Evolutionary conservation across 2,113 vertebrate species (phyloP).

Genomic region (Perognathus longimembris): DNA sequence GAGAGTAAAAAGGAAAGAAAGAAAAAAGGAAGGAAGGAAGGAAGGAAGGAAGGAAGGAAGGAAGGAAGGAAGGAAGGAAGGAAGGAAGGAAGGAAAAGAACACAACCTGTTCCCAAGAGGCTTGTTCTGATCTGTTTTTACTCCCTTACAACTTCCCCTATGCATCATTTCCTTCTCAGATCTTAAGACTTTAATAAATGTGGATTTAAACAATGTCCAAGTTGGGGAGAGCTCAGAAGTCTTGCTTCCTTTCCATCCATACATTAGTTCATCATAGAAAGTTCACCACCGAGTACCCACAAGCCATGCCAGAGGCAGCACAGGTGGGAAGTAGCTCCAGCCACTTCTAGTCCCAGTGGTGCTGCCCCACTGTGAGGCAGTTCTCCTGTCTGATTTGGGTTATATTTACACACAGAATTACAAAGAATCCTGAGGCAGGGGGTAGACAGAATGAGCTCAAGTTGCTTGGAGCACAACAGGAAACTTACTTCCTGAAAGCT

Average conservation of each 20-base stretch:
- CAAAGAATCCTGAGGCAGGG: background rate
- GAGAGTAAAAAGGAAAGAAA: too few species aligned
- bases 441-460: background rate
- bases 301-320: too few species aligned
- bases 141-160: background rate
- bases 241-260: background rate
- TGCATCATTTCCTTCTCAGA: background rate
- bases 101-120: background rate
- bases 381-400: background rate
- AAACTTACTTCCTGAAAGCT: background rate
- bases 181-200: background rate
- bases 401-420: background rate
- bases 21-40: too few species aligned
- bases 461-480: background rate
- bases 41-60: too few species aligned
- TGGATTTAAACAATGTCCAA: background rate
- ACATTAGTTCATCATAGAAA: background rate
- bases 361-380: background rate
- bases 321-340: background rate
- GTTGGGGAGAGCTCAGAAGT: background rate
- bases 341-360: background rate
- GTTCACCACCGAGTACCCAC: background rate
- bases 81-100: too few species aligned
- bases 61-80: too few species aligned
- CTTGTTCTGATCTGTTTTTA: background rate